Evolutionary conservation across 2,888 invertebrate species (phyloP).

Genomic region (Tanytarsus gracilentus): DNA sequence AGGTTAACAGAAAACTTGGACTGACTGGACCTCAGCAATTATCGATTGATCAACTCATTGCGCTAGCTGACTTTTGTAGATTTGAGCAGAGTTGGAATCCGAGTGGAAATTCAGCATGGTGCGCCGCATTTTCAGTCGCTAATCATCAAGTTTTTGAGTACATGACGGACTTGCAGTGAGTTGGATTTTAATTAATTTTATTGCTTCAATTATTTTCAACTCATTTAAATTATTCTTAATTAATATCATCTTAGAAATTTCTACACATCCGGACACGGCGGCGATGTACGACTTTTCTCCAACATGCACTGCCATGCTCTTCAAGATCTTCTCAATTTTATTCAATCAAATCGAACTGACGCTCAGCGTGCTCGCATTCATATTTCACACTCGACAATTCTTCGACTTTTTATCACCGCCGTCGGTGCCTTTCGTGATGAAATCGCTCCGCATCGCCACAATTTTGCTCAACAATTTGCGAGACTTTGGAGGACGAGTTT

Average conservation of each 20-base stretch:
- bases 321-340: conserved; percentile 48
- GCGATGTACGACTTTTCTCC: conserved; percentile 45
- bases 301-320: conserved; percentile 57
- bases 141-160: conserved; percentile 62
- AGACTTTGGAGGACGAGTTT: conserved; percentile 56
- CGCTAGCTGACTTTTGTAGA: conserved; percentile 50
- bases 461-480: conserved; percentile 47
- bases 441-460: conserved; percentile 50
- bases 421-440: conserved; percentile 52
- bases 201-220: too few relatives aligned
- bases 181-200: too few relatives aligned
- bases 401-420: conserved; percentile 50
- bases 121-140: conserved; percentile 56
- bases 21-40: neutral
- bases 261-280: conserved; percentile 60
- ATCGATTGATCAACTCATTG: neutral
- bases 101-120: conserved; percentile 63
- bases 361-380: conserved; percentile 52
- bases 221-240: too few relatives aligned
- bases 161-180: conserved; percentile 59
- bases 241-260: too few relatives aligned
- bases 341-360: conserved; percentile 50
- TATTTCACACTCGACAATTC: conserved; percentile 50
- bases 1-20: neutral
- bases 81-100: conserved; percentile 64